A percentile compares a stretch with the other conserved stretches of the same genome.
Conservation (phyloP, 2,113 vertebrate genomes). For the Pterocles orientalis region DNA sequence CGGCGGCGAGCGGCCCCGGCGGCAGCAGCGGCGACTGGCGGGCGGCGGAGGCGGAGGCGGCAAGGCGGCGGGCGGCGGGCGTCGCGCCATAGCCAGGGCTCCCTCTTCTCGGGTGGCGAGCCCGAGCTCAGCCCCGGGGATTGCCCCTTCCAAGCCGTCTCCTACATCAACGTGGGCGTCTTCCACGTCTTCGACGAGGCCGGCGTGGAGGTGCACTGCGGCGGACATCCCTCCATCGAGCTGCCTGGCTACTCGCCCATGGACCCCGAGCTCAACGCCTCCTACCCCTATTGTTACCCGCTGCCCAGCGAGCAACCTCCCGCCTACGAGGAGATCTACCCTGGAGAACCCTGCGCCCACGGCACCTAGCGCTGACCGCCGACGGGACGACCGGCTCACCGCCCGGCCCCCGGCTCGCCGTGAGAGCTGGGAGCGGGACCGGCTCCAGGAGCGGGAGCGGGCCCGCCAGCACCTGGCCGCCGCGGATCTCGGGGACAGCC, state of each 20-base stretch:
- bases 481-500: not conserved
- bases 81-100: slow-evolving; percentile 78
- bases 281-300: slow-evolving; percentile 90
- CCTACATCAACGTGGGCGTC: slow-evolving; percentile 91
- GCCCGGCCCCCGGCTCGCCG: not conserved
- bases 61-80: slow-evolving; percentile 62
- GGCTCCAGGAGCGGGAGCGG: not conserved
- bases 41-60: slow-evolving; percentile 21
- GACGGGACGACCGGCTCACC: not conserved
- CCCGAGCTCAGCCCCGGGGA: slow-evolving; percentile 81
- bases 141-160: slow-evolving; percentile 84
- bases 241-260: slow-evolving; percentile 90
- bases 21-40: not conserved
- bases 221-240: slow-evolving; percentile 91
- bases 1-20: slow-evolving; percentile 70
- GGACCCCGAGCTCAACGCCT: slow-evolving; percentile 87
- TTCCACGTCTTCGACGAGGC: slow-evolving; percentile 85
- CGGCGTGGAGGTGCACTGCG: slow-evolving; percentile 87
- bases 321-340: slow-evolving; percentile 91
- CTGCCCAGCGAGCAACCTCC: slow-evolving; percentile 85
- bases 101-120: slow-evolving; percentile 84
- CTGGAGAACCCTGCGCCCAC: slow-evolving; percentile 71
- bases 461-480: not conserved
- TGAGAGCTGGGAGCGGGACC: not conserved
- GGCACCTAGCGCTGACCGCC: not conserved